These are phyloP conservation scores for Abrostola tripartita DNA, from an alignment of 2,888 invertebrate species.

Conservation along the genomic window DNA sequence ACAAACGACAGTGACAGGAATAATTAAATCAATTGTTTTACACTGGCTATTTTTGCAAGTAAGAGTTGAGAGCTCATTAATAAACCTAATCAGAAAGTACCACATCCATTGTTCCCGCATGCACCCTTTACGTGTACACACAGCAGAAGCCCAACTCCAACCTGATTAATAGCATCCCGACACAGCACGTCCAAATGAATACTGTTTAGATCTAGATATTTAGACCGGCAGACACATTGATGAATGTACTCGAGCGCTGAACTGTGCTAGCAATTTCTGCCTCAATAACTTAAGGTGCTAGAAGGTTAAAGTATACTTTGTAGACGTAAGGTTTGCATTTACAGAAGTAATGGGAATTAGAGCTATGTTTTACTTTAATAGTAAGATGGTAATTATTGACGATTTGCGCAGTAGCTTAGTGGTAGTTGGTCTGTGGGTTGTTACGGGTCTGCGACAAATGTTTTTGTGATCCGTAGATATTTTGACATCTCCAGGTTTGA, in stretches of 20 bases:
- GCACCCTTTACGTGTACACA: slow-evolving; percentile 63
- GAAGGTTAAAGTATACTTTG: slow-evolving; percentile 3
- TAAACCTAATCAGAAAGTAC: too few relatives aligned
- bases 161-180: slow-evolving; percentile 83
- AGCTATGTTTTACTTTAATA: too few relatives aligned
- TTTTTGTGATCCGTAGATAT: too few relatives aligned
- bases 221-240: slow-evolving; percentile 46
- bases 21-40: too few relatives aligned
- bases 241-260: slow-evolving; percentile 36
- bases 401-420: too few relatives aligned
- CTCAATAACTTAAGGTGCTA: slow-evolving; percentile 24
- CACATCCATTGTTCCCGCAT: slow-evolving; percentile 17
- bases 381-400: too few relatives aligned
- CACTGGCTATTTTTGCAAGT: too few relatives aligned
- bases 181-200: slow-evolving; percentile 78
- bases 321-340: not conserved
- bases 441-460: too few relatives aligned
- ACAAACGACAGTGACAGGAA: too few relatives aligned
- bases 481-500: too few relatives aligned
- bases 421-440: too few relatives aligned
- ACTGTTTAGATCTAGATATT: slow-evolving; percentile 74
- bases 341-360: not conserved
- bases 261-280: slow-evolving; percentile 30
- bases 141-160: slow-evolving; percentile 74
- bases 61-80: too few relatives aligned